Conservation (phyloP, 2,113 vertebrate species). For the Perognathus longimembris region DNA sequence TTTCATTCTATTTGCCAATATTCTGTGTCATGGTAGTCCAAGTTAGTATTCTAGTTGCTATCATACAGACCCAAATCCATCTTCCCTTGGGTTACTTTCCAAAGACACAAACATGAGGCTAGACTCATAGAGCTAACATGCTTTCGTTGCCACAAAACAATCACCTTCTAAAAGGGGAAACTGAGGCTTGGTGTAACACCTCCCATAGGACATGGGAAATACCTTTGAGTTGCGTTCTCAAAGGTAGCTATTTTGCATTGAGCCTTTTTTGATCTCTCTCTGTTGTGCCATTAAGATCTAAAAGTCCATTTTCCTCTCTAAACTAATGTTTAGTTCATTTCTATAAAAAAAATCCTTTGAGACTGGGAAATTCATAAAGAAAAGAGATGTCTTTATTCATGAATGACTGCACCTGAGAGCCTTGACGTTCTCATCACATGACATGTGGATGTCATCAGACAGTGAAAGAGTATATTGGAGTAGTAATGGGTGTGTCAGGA, state of each 20-base stretch:
- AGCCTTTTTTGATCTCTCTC: not conserved
- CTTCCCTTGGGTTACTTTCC: not conserved
- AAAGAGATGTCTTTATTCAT: not conserved
- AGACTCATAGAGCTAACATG: not conserved
- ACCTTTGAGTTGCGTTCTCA: not conserved
- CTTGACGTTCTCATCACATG: not conserved
- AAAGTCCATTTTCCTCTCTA: conserved; percentile 1
- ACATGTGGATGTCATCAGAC: not conserved
- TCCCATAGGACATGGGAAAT: not conserved
- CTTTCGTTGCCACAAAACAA: too few relatives aligned
- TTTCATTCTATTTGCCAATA: not conserved
- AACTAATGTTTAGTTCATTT: not conserved
- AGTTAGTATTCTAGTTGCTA: not conserved
- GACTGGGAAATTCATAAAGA: not conserved
- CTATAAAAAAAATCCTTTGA: not conserved
- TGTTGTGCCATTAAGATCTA: not conserved
- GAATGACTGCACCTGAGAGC: too few relatives aligned
- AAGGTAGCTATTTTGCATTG: not conserved
- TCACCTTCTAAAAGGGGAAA: not conserved
- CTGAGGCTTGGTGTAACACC: not conserved
- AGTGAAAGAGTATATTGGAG: not conserved
- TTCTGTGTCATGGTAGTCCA: not conserved
- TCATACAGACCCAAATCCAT: not conserved
- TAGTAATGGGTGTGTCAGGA: not conserved
- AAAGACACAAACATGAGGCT: not conserved